These are phyloP conservation scores for Eucera pruinosa DNA, from an alignment of 2,888 invertebrate genomes.

Conservation along the genomic window DNA sequence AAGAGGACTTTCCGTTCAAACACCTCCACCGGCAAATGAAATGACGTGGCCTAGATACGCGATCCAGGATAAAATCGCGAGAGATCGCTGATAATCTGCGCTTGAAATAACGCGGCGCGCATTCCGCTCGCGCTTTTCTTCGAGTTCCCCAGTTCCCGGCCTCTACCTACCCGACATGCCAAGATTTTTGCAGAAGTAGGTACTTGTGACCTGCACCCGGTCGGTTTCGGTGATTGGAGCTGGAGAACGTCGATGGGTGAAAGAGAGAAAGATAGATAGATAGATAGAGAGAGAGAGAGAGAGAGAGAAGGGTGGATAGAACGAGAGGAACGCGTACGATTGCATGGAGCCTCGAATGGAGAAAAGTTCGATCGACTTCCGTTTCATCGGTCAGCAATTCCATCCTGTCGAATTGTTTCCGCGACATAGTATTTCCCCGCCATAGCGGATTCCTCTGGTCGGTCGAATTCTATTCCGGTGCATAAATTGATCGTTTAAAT, in stretches of 20 bases:
- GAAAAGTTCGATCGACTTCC: slow-evolving; percentile 67
- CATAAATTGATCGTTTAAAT: slow-evolving; percentile 49
- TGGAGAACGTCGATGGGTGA: background rate
- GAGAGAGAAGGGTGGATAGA: background rate
- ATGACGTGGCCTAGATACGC: slow-evolving; percentile 49
- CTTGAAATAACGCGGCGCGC: slow-evolving; percentile 54
- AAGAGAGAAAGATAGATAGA: too few species aligned
- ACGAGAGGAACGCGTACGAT: slow-evolving; percentile 38
- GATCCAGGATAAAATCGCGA: slow-evolving; percentile 58
- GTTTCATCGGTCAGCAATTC: slow-evolving; percentile 65
- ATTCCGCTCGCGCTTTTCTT: slow-evolving; percentile 51
- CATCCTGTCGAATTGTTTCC: slow-evolving; percentile 72
- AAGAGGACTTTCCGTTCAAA: slow-evolving; percentile 21
- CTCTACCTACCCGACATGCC: slow-evolving; percentile 26
- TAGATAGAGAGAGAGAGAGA: background rate
- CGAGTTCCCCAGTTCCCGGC: slow-evolving; percentile 15
- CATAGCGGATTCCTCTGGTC: slow-evolving; percentile 42
- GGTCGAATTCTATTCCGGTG: slow-evolving; percentile 43
- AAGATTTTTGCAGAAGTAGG: slow-evolving; percentile 55
- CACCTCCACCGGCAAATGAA: slow-evolving; percentile 36
- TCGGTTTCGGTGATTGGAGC: slow-evolving; percentile 51
- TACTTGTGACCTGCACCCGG: slow-evolving; percentile 43
- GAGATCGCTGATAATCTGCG: slow-evolving; percentile 57
- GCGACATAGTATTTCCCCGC: slow-evolving; percentile 55
- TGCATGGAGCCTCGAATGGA: slow-evolving; percentile 58